Evolutionary conservation across 2,888 invertebrate species (phyloP).

Genomic region (Isoperla grammatica): DNA sequence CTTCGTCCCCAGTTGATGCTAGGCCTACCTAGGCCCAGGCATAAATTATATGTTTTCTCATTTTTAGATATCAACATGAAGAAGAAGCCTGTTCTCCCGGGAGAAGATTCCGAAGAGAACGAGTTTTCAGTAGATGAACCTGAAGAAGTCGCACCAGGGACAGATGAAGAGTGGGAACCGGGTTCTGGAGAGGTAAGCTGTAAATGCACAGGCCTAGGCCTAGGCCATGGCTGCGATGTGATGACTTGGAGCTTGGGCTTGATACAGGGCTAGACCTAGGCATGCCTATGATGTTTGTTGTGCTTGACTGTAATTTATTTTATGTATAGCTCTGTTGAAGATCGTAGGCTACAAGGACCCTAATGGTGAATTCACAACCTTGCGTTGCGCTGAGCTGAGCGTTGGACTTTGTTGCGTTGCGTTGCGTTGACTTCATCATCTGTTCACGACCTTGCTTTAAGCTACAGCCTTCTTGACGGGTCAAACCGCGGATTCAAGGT

Average conservation of each 20-base stretch:
- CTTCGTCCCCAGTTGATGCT: not conserved
- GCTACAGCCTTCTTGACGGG: no score
- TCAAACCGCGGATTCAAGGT: no score
- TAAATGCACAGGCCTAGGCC: slow-evolving; percentile 9
- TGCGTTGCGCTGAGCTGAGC: no score
- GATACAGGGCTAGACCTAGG: no score
- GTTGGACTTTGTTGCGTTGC: no score
- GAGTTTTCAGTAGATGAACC: slow-evolving; percentile 43
- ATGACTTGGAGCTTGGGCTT: not conserved
- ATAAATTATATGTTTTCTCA: not conserved
- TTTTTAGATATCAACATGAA: not conserved
- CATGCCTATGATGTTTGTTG: no score
- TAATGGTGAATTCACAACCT: no score
- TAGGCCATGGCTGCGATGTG: not conserved
- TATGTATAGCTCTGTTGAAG: no score
- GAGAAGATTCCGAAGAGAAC: slow-evolving; percentile 33
- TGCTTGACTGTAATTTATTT: no score
- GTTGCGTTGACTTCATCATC: no score
- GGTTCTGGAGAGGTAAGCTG: slow-evolving; percentile 37
- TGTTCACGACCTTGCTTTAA: no score
- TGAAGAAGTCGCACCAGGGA: slow-evolving; percentile 43
- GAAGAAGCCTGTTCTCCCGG: not conserved
- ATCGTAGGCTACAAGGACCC: no score
- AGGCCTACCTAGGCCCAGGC: not conserved
- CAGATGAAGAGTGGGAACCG: slow-evolving; percentile 45